phyloP scores from a whole-genome alignment of 1,140 invertebrate species.

The Rhopalosiphum maidis region DNA sequence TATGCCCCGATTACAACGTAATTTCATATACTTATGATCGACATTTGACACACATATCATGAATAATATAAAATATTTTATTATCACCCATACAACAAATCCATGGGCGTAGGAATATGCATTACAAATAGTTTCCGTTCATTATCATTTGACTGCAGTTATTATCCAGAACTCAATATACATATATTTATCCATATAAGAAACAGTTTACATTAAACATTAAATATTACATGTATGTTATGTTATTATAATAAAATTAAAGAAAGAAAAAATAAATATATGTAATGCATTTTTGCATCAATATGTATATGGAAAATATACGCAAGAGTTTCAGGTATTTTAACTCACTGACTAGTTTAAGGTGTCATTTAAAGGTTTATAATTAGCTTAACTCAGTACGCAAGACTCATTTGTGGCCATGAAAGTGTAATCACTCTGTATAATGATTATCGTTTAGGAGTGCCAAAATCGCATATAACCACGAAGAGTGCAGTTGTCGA shows the following conservation, averaged over 20 bases:
- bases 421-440: constrained; percentile 2
- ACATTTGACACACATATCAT: background rate
- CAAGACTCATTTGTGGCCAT: background rate
- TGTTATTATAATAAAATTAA: background rate
- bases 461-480: constrained; percentile 45
- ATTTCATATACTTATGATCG: background rate
- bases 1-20: background rate
- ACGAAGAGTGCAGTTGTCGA: background rate
- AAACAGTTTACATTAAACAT: background rate
- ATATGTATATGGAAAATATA: background rate
- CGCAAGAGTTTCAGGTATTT: background rate
- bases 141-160: background rate
- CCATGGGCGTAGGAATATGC: background rate
- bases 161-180: too few relatives aligned
- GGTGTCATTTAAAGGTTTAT: background rate
- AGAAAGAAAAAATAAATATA: background rate
- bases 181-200: too few relatives aligned
- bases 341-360: background rate
- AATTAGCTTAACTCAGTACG: constrained; percentile 16
- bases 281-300: background rate
- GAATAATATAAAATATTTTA: background rate
- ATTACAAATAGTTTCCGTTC: background rate
- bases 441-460: background rate
- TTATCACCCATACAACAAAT: background rate
- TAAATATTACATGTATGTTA: background rate